Percentiles rank a stretch among this genome's conserved stretches.
Evolutionary conservation across 1,140 invertebrate species (phyloP).

Genomic region (Anthonomus grandis): DNA sequence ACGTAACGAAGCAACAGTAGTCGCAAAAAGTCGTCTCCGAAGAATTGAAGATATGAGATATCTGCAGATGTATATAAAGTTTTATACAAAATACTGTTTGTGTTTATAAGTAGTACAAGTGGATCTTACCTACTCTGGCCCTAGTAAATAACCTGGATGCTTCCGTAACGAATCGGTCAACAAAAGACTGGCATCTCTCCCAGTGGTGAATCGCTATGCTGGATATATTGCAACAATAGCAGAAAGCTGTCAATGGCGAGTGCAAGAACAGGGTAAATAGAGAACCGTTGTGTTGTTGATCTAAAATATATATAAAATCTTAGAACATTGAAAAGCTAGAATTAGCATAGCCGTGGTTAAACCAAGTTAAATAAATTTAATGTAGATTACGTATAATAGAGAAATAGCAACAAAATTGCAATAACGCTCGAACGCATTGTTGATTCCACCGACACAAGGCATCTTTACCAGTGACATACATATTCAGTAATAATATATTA

Average conservation of each 20-base stretch:
- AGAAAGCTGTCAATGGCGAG: conserved; percentile 89
- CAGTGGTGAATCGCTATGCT: conserved; percentile 82
- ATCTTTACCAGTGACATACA: too few species aligned
- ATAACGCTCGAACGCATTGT: too few species aligned
- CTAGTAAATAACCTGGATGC: conserved; percentile 78
- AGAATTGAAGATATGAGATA: conserved; percentile 75
- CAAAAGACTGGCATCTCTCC: conserved; percentile 84
- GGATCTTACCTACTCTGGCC: conserved; percentile 75
- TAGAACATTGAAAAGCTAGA: too few species aligned
- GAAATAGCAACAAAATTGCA: too few species aligned
- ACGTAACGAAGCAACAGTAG: conserved; percentile 84
- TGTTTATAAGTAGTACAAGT: background rate
- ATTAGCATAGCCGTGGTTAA: too few species aligned
- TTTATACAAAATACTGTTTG: background rate
- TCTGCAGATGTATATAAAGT: conserved; percentile 1
- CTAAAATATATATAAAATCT: conserved; percentile 60
- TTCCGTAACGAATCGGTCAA: conserved; percentile 88
- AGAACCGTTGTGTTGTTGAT: conserved; percentile 87
- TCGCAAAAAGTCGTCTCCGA: conserved; percentile 91
- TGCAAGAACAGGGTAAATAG: conserved; percentile 94
- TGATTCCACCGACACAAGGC: too few species aligned
- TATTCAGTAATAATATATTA: too few species aligned
- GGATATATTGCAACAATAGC: conserved; percentile 85
- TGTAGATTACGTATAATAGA: too few species aligned
- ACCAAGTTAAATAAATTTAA: too few species aligned